phyloP scores from a whole-genome alignment of 2,888 invertebrate genomes.

The Mythimna vitellina region DNA sequence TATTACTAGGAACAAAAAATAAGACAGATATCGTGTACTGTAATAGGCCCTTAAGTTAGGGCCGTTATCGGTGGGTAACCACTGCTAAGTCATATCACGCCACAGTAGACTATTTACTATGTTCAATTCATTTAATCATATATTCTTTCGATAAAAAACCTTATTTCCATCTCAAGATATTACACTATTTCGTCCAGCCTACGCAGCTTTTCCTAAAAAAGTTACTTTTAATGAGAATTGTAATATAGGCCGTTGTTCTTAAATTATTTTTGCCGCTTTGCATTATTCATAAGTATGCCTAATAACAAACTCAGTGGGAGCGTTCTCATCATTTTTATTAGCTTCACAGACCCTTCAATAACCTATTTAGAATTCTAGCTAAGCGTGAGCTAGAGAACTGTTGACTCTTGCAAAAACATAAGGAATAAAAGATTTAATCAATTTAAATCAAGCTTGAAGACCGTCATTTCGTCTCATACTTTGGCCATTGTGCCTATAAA shows the following conservation, averaged over 20 bases:
- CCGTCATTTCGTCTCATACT: too few species aligned
- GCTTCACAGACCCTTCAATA: slow-evolving; percentile 62
- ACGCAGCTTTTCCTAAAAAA: slow-evolving; percentile 29
- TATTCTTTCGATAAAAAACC: neutral
- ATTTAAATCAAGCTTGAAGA: too few species aligned
- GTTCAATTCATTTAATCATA: neutral
- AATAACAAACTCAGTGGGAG: slow-evolving; percentile 62
- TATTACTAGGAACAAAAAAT: too few species aligned
- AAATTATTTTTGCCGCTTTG: slow-evolving; percentile 61
- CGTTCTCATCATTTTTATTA: slow-evolving; percentile 67
- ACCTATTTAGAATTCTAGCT: slow-evolving; percentile 53
- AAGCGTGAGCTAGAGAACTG: slow-evolving; percentile 42
- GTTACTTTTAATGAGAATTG: slow-evolving; percentile 46
- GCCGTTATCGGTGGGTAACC: too few species aligned
- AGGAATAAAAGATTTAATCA: neutral
- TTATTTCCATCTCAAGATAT: slow-evolving; percentile 11
- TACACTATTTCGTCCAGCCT: slow-evolving; percentile 13
- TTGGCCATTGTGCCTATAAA: too few species aligned
- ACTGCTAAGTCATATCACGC: too few species aligned
- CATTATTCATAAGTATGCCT: slow-evolving; percentile 67
- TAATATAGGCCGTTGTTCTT: slow-evolving; percentile 50
- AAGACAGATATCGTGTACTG: too few species aligned
- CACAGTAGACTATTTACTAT: neutral
- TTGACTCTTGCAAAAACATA: neutral
- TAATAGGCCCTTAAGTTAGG: too few species aligned